Evolutionary conservation across 2,113 vertebrate genomes (phyloP), one percentile per base, ranked within the genome.

Genomic region (Glareola pratincola): DNA sequence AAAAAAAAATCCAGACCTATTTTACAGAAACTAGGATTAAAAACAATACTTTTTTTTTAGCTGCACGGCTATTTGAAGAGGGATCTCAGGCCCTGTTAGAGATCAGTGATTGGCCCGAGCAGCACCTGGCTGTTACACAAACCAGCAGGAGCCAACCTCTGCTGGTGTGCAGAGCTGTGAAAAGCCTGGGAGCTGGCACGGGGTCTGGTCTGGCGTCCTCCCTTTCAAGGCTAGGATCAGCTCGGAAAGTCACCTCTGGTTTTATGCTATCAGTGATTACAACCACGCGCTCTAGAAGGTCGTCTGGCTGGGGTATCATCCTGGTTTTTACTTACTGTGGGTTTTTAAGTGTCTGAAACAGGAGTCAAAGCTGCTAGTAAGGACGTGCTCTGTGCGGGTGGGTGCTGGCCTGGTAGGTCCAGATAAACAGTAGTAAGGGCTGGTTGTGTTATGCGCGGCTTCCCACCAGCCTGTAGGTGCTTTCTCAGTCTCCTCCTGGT

Each of bases 371-470:
- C 37, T 34, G 50, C 57, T 45, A 16, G 16, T 13, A 23, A 51
- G 51, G 45, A 8, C 0, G 13, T 34, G 23, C 16, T 36, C 20
- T 7, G 9, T 30, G 63, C 12, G 56, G 62, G 41, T 0, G 4
- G n/a, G 5, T 10, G 36, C 30, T 72, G 57, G 21, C 66, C 6
- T 2, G 1, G 39, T 4, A 48, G n/a, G 29, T 48, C 24, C 20
- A 16, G 41, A 24, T 48, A n/a, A 39, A 17, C 9, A 17, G 30
- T 5, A 29, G 14, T 47, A 67, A 37, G 47, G 39, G 34, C 30
- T 48, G 66, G 7, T 7, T 62, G 29, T 53, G 5, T 39, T 30
- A 8, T 14, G 39, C 17, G 3, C 1, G 5, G 72, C 29, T 77
- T 63, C 26, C 14, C 37, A n/a, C 17, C 43, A 43, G 32, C 17